Base-by-base conservation (phyloP, 2,797 vertebrate genomes). In the Ambastaia sidthimunki region DNA sequence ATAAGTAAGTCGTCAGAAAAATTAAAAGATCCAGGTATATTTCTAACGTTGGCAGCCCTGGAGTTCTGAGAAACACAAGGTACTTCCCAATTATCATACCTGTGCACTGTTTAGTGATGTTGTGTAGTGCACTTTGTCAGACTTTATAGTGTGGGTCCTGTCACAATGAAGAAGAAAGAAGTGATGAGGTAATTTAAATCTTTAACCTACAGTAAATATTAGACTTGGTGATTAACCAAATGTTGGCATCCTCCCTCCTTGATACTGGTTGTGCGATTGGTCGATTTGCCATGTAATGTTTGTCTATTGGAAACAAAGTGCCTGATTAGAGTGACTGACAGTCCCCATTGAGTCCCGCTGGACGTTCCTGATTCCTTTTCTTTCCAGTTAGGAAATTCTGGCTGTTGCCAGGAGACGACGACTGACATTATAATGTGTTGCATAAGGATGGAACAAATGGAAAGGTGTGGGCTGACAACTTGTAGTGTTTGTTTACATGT, bases 271-370 rank as follows among this genome's bases (percentile, higher is more conserved):
- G 65, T 76, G 77, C 55, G 69, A 75, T 80, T 83, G 86, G 85
- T 85, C 88, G 88, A 89, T 88, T 88, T 84, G 50, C 76, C 76
- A 60, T 88, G 82, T 88, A 86, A 88, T 87, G 87, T 90, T 87
- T 80, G 80, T 74, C 85, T 88, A 85, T 89, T 86, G 77, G 84
- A 88, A 85, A 87, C 62, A 6, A 71, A 85, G 65, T 84, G 82
- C 9, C 23, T 47, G 15, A 55, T 48, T 31, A 67, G 34, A 71
- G 16, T 10, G 34, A 66, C 34, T 47, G 19, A 66, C 23, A 7
- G 23, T 60, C 25, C 60, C 63, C n/a, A 48, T 23, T 34, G 34
- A 69, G 48, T 16, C 31, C 52, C 25, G 25, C 41, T 28, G 77
- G 31, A 65, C 28, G 63, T 13, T 55, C 48, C 47, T 19, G 21